Evolutionary conservation across 2,797 vertebrate species (phyloP).

Genomic region (Onychomys leucogaster): DNA sequence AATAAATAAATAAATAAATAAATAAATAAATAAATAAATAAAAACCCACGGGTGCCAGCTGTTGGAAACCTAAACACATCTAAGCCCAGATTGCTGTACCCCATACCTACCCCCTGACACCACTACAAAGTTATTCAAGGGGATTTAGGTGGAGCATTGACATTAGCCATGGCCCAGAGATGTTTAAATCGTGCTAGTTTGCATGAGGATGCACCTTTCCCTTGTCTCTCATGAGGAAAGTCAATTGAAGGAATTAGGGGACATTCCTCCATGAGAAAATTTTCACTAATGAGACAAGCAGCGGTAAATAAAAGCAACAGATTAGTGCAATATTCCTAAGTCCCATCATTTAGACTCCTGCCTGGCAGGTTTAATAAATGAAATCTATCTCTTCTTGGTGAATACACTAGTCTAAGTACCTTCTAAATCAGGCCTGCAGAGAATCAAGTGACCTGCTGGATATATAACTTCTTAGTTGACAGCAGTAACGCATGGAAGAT

Average conservation of each 20-base stretch:
- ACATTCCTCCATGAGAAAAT: slow-evolving; percentile 74
- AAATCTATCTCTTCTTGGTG: slow-evolving; percentile 82
- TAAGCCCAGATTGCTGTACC: not conserved
- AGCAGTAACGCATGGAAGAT: slow-evolving; percentile 78
- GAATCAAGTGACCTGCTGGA: slow-evolving; percentile 78
- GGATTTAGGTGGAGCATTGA: not conserved
- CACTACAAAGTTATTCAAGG: slow-evolving; percentile 10
- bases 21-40: no score
- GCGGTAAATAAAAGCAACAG: slow-evolving; percentile 84
- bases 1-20: no score
- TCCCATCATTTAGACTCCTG: slow-evolving; percentile 76
- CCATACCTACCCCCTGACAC: not conserved
- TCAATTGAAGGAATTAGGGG: slow-evolving; percentile 80
- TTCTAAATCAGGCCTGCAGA: slow-evolving; percentile 84
- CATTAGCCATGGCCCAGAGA: not conserved
- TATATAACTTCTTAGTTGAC: slow-evolving; percentile 77
- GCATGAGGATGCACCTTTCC: not conserved
- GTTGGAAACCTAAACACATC: not conserved
- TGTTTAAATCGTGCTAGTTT: slow-evolving; percentile 12
- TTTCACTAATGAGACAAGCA: slow-evolving; percentile 80
- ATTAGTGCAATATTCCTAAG: slow-evolving; percentile 82
- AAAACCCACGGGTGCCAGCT: not conserved
- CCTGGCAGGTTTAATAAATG: slow-evolving; percentile 81
- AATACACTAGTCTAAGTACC: slow-evolving; percentile 75
- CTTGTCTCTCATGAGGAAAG: slow-evolving; percentile 67